phyloP scores from a whole-genome alignment of 2,113 vertebrate species.

The Callipepla californica region DNA sequence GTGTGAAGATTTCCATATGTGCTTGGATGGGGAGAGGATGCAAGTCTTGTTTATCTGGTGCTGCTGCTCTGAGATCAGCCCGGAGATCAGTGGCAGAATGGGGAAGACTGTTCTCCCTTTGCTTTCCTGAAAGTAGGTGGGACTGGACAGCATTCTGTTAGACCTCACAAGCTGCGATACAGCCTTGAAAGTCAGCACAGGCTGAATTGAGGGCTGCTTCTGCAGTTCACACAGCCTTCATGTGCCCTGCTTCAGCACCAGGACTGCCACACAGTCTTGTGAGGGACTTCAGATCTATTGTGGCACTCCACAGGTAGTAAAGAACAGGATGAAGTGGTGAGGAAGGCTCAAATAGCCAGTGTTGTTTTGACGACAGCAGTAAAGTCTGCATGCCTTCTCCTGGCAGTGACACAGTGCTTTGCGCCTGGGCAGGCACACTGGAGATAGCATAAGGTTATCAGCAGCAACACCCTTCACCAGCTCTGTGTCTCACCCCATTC shows the following conservation, averaged over 20 bases:
- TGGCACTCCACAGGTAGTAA: not conserved
- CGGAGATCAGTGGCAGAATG: not conserved
- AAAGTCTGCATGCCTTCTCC: not conserved
- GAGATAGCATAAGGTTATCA: not conserved
- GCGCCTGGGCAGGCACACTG: not conserved
- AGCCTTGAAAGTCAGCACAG: not conserved
- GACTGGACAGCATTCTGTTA: not conserved
- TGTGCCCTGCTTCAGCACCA: not conserved
- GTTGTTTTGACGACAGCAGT: not conserved
- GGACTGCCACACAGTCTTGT: not conserved
- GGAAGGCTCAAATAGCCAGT: not conserved
- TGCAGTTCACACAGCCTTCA: not conserved
- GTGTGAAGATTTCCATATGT: not conserved
- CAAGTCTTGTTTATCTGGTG: not conserved
- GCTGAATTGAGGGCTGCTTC: not conserved
- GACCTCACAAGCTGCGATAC: not conserved
- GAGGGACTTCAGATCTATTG: not conserved
- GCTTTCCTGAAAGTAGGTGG: not conserved
- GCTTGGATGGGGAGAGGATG: not conserved
- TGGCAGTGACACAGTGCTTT: not conserved
- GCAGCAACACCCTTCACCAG: not conserved
- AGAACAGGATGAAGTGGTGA: not conserved
- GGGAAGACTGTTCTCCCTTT: not conserved
- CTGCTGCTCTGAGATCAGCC: not conserved
- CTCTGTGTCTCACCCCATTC: not conserved